These are phyloP conservation scores for Drosophila seclusa DNA, from an alignment of 2,888 invertebrate species.

Conservation along the genomic window DNA sequence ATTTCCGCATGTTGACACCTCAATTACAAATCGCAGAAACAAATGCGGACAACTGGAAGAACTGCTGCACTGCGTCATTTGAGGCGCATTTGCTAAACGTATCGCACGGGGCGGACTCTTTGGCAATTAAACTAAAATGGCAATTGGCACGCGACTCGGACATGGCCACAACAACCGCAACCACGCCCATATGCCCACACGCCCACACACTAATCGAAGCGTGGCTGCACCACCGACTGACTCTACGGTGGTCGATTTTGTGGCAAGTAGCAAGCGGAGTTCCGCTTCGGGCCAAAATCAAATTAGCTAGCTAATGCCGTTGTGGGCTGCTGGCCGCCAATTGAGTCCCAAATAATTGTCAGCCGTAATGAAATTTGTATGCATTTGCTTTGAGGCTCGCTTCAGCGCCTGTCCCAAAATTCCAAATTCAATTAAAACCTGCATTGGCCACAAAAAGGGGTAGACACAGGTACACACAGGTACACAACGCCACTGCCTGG, in stretches of 20 bases:
- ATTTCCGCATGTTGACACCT: conserved; percentile 53
- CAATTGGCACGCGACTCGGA: conserved; percentile 63
- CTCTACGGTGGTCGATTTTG: conserved; percentile 3
- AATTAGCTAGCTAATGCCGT: conserved; percentile 67
- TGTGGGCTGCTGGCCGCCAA: conserved; percentile 22
- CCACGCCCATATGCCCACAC: conserved; percentile 1
- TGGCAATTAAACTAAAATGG: conserved; percentile 73
- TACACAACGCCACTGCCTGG: conserved; percentile 12
- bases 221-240: background rate
- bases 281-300: conserved; percentile 45
- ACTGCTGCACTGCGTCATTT: conserved; percentile 69
- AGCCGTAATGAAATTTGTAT: conserved; percentile 55
- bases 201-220: background rate
- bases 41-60: conserved; percentile 11
- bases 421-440: conserved; percentile 74
- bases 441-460: conserved; percentile 22
- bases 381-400: conserved; percentile 37
- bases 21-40: conserved; percentile 46
- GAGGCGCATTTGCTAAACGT: conserved; percentile 22
- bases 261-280: conserved; percentile 1
- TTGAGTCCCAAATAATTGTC: conserved; percentile 49
- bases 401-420: conserved; percentile 36
- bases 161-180: conserved; percentile 20
- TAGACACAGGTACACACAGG: conserved; percentile 19
- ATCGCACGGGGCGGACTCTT: conserved; percentile 1